Percentiles rank a stretch among this genome's conserved stretches.
These are phyloP conservation scores for Agriopis marginaria DNA, from an alignment of 2,888 invertebrate genomes.

Conservation along the genomic window DNA sequence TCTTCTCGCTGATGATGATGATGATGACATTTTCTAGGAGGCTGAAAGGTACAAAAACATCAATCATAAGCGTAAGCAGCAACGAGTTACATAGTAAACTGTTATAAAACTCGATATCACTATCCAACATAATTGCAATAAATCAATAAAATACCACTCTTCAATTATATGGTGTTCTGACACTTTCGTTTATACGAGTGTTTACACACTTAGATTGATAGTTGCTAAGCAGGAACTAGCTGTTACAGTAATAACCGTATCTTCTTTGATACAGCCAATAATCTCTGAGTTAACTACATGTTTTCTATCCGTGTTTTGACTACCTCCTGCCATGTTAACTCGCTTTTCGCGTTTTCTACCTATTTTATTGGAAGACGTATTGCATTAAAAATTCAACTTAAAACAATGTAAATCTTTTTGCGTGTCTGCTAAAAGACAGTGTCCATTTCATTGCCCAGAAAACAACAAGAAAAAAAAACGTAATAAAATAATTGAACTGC, in stretches of 20 bases:
- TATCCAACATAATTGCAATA: slow-evolving; percentile 44
- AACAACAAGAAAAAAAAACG: no score
- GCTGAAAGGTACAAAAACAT: neutral
- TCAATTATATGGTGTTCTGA: slow-evolving; percentile 58
- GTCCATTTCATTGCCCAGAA: no score
- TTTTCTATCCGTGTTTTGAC: slow-evolving; percentile 7
- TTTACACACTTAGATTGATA: slow-evolving; percentile 24
- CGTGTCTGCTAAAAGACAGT: no score
- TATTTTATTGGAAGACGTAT: neutral
- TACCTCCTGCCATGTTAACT: neutral
- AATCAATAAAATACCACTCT: slow-evolving; percentile 53
- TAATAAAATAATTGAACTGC: no score
- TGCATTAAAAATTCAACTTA: neutral
- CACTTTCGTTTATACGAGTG: slow-evolving; percentile 53
- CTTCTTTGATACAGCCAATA: slow-evolving; percentile 41
- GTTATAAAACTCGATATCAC: slow-evolving; percentile 27
- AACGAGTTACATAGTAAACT: slow-evolving; percentile 18
- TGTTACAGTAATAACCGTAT: slow-evolving; percentile 52
- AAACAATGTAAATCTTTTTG: no score
- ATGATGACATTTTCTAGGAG: no score
- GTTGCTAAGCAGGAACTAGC: slow-evolving; percentile 17
- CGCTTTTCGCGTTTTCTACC: neutral
- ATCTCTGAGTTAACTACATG: slow-evolving; percentile 13
- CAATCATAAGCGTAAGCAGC: neutral
- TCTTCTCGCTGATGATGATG: no score